These are phyloP conservation scores for Caenorhabditis latens DNA, from an alignment of 1,140 invertebrate genomes.

Conservation along the genomic window DNA sequence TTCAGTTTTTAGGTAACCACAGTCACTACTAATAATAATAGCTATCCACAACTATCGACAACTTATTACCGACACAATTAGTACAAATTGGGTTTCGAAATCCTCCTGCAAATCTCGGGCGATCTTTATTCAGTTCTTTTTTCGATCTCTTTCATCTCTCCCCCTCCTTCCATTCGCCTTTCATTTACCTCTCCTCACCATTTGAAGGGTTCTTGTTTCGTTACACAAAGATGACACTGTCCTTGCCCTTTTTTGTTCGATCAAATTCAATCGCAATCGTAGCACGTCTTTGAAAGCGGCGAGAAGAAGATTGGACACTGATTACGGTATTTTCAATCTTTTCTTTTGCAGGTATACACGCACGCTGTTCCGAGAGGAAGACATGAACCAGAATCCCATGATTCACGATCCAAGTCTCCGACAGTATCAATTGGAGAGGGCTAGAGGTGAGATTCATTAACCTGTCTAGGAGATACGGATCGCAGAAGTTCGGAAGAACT, in stretches of 20 bases:
- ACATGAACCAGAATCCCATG: not conserved
- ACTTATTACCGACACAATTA: too few species aligned
- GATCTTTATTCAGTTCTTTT: not conserved
- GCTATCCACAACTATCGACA: too few species aligned
- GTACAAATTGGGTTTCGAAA: too few species aligned
- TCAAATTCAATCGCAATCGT: not conserved
- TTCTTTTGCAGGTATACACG: not conserved
- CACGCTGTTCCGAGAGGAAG: not conserved
- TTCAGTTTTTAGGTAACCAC: too few species aligned
- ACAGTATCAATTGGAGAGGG: constrained; percentile 6
- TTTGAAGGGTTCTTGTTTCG: constrained; percentile 51
- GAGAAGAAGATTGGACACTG: too few species aligned
- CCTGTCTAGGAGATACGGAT: too few species aligned
- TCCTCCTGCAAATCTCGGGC: too few species aligned
- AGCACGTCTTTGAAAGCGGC: too few species aligned
- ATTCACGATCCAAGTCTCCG: not conserved
- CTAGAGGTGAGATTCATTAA: not conserved
- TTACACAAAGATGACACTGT: constrained; percentile 16
- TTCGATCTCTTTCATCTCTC: not conserved
- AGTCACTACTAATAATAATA: too few species aligned
- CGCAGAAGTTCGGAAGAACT: too few species aligned
- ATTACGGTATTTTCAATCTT: too few species aligned
- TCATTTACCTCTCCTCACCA: not conserved
- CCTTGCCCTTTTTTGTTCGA: not conserved
- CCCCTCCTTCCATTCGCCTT: not conserved